Conservation (phyloP, 1,140 invertebrate species). For the Leptinotarsa lineolata region DNA sequence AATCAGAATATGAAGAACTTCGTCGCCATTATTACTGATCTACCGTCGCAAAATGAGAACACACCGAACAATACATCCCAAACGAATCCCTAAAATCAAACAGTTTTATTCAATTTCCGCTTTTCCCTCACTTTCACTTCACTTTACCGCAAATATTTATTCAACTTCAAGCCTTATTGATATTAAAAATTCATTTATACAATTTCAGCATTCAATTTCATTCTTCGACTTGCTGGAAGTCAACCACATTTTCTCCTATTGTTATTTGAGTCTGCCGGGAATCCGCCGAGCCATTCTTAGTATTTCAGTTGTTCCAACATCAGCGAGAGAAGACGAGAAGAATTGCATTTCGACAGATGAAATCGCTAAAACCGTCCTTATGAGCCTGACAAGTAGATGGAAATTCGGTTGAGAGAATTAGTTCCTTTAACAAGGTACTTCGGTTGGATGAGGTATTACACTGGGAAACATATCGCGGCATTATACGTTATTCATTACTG, state of each 20-base stretch:
- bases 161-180: constrained; percentile 29
- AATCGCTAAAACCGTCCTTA: constrained; percentile 20
- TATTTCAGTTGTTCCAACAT: background rate
- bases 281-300: background rate
- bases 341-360: background rate
- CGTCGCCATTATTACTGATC: no score
- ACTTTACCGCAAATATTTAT: constrained; percentile 26
- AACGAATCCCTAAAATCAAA: constrained; percentile 18
- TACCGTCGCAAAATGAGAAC: no score
- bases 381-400: constrained; percentile 13
- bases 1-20: no score
- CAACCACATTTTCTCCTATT: constrained; percentile 27
- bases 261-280: constrained; percentile 23
- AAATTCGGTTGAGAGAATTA: constrained; percentile 16
- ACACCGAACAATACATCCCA: constrained; percentile 5
- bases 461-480: background rate
- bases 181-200: constrained; percentile 33
- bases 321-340: background rate
- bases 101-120: constrained; percentile 17
- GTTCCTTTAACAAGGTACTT: constrained; percentile 8
- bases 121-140: constrained; percentile 22
- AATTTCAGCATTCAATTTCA: constrained; percentile 30
- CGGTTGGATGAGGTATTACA: background rate
- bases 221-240: constrained; percentile 19
- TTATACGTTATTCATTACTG: no score